Percentiles rank a stretch among this genome's conserved stretches.
phyloP scores from a whole-genome alignment of 2,113 vertebrate genomes.

The Gasterosteus nipponicus region DNA sequence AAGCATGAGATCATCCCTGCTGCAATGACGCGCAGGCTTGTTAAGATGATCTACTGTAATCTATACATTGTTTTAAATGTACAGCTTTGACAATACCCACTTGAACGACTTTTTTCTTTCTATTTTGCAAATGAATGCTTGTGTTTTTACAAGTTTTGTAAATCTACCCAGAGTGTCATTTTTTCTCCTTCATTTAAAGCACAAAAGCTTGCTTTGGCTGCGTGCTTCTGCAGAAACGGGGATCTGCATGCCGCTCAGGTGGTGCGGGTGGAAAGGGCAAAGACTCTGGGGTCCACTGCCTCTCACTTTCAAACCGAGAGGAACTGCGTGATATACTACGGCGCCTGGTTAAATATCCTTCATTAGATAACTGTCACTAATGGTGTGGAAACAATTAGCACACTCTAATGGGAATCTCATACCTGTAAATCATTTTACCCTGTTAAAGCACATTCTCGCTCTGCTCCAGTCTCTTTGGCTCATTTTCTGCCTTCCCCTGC shows the following conservation, averaged over 20 bases:
- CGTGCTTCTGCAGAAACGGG: slow-evolving; percentile 21
- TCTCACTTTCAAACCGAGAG: slow-evolving; percentile 47
- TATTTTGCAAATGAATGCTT: slow-evolving; percentile 22
- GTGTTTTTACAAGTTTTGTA: slow-evolving; percentile 44
- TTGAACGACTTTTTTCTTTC: not conserved
- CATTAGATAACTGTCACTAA: slow-evolving; percentile 86
- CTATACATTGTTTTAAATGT: slow-evolving; percentile 85
- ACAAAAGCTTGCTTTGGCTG: not conserved
- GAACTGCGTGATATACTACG: slow-evolving; percentile 76
- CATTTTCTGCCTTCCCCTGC: slow-evolving; percentile 72
- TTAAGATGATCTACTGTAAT: slow-evolving; percentile 29
- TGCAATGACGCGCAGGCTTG: slow-evolving; percentile 2
- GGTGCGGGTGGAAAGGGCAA: slow-evolving; percentile 64
- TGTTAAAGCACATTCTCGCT: slow-evolving; percentile 78
- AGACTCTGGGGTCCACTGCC: slow-evolving; percentile 58
- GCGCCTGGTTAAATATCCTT: slow-evolving; percentile 79
- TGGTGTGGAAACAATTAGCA: slow-evolving; percentile 88
- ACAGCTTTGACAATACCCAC: slow-evolving; percentile 29
- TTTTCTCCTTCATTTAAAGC: not conserved
- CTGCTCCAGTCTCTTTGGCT: slow-evolving; percentile 65
- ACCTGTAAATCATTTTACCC: slow-evolving; percentile 85
- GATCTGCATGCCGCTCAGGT: slow-evolving; percentile 48
- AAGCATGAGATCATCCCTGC: not conserved
- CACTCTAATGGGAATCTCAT: slow-evolving; percentile 83
- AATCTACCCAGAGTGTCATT: not conserved